phyloP scores from a whole-genome alignment of 2,113 vertebrate species.

The Cyrtonyx montezumae region DNA sequence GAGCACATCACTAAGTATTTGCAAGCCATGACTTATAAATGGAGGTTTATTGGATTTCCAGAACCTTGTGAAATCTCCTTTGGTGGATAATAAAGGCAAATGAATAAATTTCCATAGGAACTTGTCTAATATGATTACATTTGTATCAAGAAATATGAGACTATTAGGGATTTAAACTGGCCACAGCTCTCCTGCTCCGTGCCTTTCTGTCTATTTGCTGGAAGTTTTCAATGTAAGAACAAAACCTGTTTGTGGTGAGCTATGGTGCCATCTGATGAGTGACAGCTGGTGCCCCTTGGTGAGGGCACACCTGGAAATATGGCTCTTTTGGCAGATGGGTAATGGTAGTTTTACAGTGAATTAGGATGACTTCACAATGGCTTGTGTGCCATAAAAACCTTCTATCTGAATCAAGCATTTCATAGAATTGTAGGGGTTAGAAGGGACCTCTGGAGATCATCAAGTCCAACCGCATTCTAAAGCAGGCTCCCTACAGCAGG shows the following conservation, averaged over 20 bases:
- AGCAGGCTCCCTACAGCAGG: too few species aligned
- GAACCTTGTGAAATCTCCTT: slow-evolving; percentile 51
- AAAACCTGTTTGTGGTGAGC: not conserved
- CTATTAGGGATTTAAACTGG: not conserved
- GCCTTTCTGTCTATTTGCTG: not conserved
- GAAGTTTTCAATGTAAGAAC: not conserved
- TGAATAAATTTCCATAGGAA: slow-evolving; percentile 55
- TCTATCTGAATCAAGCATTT: not conserved
- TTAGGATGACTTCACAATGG: not conserved
- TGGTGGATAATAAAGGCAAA: slow-evolving; percentile 50
- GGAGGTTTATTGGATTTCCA: slow-evolving; percentile 61
- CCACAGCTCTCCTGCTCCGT: not conserved
- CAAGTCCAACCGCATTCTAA: too few species aligned
- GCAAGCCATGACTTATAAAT: slow-evolving; percentile 54
- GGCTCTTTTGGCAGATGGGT: not conserved
- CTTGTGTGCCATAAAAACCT: not conserved
- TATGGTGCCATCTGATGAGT: not conserved
- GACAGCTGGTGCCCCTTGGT: not conserved
- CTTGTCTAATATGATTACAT: slow-evolving; percentile 41
- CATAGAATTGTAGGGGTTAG: too few species aligned
- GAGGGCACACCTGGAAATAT: not conserved
- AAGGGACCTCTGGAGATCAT: too few species aligned
- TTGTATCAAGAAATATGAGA: slow-evolving; percentile 17
- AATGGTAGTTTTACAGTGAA: not conserved
- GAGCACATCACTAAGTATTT: slow-evolving; percentile 48